Evolutionary conservation across 2,113 vertebrate genomes (phyloP), one percentile per base, ranked within the genome.

Genomic region (Myotis lucifugus): DNA sequence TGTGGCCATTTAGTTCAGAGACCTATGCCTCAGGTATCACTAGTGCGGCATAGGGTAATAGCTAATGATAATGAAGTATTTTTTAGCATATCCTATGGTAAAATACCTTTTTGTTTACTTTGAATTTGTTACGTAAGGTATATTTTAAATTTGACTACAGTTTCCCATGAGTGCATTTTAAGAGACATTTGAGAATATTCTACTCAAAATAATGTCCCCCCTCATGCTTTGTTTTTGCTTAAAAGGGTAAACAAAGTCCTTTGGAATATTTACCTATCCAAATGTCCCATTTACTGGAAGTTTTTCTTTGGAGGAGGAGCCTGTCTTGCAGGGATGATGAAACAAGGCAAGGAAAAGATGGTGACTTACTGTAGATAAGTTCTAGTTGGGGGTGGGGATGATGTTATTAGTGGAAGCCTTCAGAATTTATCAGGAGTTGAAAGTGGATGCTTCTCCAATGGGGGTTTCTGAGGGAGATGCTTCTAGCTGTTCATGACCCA

Each of bases 131-230:
- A 9, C 29, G 21, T 69, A n/a, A 48, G 37, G 12, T 72, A 3
- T 92, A 69, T 89, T 89, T 92, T 87, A 19, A 77, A 1, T 72
- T 77, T 54, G 67, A 74, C 37, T n/a, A 18, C 25, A 72, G 86
- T 90, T 34, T 42, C 61, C 74, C 67, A 81, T 61, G 74, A 77
- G 37, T 42, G 40, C n/a, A 29, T 70, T 92, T 89, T 69, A 54
- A 82, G 32, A 82, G 85, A 10, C 34, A 64, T 77, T 76, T 90
- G 69, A 82, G 42, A 77, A 46, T 77, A 96, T 86, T 67, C 29
- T 8, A 27, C 23, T 90, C 40, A 42, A 82, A 74, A 81, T 74
- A 88, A 42, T 69, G 69, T 5, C 13, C 56, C 46, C 7, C 9
- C 25, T 3, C 42, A 73, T 61, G 27, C 27, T 78, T 77, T 74